Evolutionary conservation across 2,888 invertebrate genomes (phyloP).

Genomic region (Thereva nobilitata): DNA sequence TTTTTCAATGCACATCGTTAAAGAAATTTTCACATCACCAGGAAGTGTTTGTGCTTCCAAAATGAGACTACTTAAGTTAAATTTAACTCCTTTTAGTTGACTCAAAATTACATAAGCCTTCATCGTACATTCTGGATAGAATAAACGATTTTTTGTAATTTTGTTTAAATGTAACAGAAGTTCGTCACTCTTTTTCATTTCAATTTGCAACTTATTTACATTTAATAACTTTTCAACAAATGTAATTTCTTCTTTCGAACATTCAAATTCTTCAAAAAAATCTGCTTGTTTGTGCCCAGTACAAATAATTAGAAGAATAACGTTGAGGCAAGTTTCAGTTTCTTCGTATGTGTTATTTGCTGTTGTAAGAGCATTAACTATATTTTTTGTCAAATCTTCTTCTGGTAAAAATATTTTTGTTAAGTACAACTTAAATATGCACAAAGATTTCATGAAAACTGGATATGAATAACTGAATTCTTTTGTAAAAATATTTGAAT

Average conservation of each 20-base stretch:
- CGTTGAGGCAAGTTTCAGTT: conserved; percentile 27
- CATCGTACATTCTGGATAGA: conserved; percentile 34
- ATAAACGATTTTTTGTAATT: neutral
- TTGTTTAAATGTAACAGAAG: too few relatives aligned
- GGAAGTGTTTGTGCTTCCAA: neutral
- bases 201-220: neutral
- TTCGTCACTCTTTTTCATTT: neutral
- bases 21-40: conserved; percentile 18
- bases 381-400: neutral
- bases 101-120: conserved; percentile 37
- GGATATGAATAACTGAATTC: neutral
- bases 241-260: conserved; percentile 6
- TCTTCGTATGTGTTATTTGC: conserved; percentile 21
- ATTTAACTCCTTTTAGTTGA: neutral
- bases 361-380: neutral
- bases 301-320: conserved; percentile 15
- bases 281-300: neutral
- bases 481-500: neutral
- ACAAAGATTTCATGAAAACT: neutral
- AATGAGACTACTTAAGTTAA: conserved; percentile 7
- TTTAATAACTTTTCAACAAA: conserved; percentile 16
- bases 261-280: conserved; percentile 8
- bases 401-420: neutral
- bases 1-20: neutral
- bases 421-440: conserved; percentile 10